Conservation (phyloP, 2,888 invertebrate genomes). For the Polylopha cassiicola region DNA sequence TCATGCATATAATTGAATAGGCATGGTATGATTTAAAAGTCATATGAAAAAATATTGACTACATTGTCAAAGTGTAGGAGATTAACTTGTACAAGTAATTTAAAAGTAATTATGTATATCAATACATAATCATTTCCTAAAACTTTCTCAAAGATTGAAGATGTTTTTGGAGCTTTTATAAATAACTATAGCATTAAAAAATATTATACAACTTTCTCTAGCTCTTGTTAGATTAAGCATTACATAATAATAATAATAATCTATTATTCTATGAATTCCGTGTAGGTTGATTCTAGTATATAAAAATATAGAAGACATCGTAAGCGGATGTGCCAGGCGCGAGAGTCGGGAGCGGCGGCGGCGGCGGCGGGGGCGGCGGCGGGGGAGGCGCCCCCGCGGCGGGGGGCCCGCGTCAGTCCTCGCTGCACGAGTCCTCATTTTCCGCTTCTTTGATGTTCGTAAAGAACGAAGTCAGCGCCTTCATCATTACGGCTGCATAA, state of each 20-base stretch:
- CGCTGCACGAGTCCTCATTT: conserved; percentile 76
- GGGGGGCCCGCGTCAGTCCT: conserved; percentile 59
- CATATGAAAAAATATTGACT: too few species aligned
- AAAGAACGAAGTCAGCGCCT: conserved; percentile 85
- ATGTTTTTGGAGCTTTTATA: conserved; percentile 43
- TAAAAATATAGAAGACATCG: conserved; percentile 55
- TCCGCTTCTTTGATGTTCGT: conserved; percentile 82
- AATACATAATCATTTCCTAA: conserved; percentile 16
- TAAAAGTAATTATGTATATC: conserved; percentile 20
- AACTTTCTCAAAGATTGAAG: conserved; percentile 28
- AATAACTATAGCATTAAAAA: conserved; percentile 54
- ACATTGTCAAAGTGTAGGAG: too few species aligned
- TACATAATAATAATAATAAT: conserved; percentile 43
- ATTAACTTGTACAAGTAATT: conserved; percentile 15
- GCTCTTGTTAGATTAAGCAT: conserved; percentile 49
- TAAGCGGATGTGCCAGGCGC: conserved; percentile 33
- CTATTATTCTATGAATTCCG: conserved; percentile 43
- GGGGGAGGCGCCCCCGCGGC: conserved; percentile 36
- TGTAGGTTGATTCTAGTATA: conserved; percentile 54
- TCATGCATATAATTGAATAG: conserved; percentile 8
- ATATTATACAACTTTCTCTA: conserved; percentile 61
- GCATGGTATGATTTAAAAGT: too few species aligned
- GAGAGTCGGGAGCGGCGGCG: conserved; percentile 25
- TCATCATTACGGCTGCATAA: conserved; percentile 80
- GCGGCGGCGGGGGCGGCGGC: conserved; percentile 32